These are phyloP conservation scores for Mungos mungo DNA, from an alignment of 2,113 vertebrate genomes.

Conservation along the genomic window DNA sequence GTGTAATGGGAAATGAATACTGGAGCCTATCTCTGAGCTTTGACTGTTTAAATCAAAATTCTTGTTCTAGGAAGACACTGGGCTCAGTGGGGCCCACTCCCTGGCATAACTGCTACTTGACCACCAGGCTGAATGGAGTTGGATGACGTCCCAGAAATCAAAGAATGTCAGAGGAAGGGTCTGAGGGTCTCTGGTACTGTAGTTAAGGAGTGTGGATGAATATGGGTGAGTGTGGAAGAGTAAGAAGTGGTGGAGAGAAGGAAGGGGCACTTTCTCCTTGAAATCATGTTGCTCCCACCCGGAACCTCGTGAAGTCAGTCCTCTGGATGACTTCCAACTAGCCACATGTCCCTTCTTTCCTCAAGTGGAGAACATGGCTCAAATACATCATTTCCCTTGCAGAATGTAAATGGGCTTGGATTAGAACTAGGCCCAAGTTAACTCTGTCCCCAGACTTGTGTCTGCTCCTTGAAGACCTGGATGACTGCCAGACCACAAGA, in stretches of 20 bases:
- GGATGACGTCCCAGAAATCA: neutral
- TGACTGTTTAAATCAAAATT: slow-evolving; percentile 39
- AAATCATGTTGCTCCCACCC: neutral
- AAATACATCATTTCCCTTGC: neutral
- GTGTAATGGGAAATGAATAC: neutral
- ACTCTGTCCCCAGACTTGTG: slow-evolving; percentile 65
- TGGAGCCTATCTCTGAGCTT: neutral
- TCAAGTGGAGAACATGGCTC: neutral
- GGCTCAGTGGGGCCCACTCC: neutral
- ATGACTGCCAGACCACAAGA: slow-evolving; percentile 59
- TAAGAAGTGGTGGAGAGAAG: neutral
- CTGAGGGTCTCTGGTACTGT: neutral
- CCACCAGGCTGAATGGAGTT: neutral
- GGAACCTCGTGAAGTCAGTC: neutral
- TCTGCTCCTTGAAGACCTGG: slow-evolving; percentile 65
- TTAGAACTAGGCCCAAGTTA: slow-evolving; percentile 60
- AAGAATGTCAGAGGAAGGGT: neutral
- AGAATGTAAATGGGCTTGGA: slow-evolving; percentile 8
- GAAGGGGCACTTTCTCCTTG: neutral
- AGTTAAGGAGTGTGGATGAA: neutral
- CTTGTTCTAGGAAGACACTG: neutral
- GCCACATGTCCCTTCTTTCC: neutral
- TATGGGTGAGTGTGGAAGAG: neutral
- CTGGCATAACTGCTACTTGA: neutral
- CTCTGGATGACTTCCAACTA: neutral